Conservation (phyloP, 2,797 vertebrate genomes). For the Acanthopagrus latus region DNA sequence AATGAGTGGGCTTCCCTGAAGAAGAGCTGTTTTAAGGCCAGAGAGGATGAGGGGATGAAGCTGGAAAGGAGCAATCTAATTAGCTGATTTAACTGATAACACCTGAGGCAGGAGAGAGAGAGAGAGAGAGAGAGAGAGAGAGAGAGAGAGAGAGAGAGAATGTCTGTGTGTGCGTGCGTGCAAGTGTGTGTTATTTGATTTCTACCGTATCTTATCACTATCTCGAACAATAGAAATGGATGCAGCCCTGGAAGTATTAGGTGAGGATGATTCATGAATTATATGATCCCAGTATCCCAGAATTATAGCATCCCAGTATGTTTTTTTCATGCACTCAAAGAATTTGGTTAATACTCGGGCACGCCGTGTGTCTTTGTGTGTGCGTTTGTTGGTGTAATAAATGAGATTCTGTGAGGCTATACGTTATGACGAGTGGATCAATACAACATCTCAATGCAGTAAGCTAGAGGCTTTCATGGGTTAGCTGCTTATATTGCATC, state of each 20-base stretch:
- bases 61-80: slow-evolving; percentile 76
- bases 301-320: background rate
- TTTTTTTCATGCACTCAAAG: slow-evolving; percentile 34
- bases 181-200: slow-evolving; percentile 27
- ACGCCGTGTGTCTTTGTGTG: slow-evolving; percentile 10
- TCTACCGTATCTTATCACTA: slow-evolving; percentile 39
- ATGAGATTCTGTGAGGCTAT: slow-evolving; percentile 61
- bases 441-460: slow-evolving; percentile 75
- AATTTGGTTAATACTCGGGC: slow-evolving; percentile 36
- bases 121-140: background rate
- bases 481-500: slow-evolving; percentile 44
- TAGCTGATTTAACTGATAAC: slow-evolving; percentile 83
- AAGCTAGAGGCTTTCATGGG: slow-evolving; percentile 44
- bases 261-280: slow-evolving; percentile 52
- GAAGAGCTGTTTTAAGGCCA: slow-evolving; percentile 67
- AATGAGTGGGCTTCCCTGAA: slow-evolving; percentile 73
- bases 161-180: slow-evolving; percentile 8
- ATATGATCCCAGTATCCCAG: slow-evolving; percentile 15
- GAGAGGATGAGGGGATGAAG: slow-evolving; percentile 49
- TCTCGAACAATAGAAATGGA: slow-evolving; percentile 42
- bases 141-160: background rate
- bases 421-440: slow-evolving; percentile 73
- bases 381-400: slow-evolving; percentile 51
- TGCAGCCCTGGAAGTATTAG: slow-evolving; percentile 42
- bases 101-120: slow-evolving; percentile 67